Conservation (phyloP, 2,113 vertebrate genomes). For the Parus major region DNA sequence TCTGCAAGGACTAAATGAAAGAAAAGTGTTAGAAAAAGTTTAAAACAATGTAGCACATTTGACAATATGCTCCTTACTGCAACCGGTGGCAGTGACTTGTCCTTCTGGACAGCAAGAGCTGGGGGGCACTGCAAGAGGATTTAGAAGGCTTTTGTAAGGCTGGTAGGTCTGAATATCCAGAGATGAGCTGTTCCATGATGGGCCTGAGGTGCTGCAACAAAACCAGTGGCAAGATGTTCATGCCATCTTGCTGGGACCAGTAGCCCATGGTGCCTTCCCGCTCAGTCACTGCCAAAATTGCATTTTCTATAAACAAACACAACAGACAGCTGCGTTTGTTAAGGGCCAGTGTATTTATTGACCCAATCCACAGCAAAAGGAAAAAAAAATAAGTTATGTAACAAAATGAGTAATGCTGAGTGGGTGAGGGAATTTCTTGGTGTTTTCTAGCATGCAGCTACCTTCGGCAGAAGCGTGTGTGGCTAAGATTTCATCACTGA, state of each 20-base stretch:
- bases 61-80: neutral
- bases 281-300: neutral
- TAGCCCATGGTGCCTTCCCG: neutral
- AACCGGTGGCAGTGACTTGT: neutral
- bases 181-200: neutral
- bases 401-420: conserved; percentile 29
- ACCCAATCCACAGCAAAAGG: neutral
- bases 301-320: neutral
- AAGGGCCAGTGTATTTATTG: neutral
- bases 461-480: neutral
- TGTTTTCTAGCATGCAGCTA: conserved; percentile 35
- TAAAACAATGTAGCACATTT: neutral
- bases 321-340: neutral
- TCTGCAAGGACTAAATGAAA: neutral
- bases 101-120: neutral
- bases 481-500: neutral
- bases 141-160: neutral
- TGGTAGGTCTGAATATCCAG: neutral
- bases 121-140: neutral
- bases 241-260: neutral
- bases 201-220: neutral
- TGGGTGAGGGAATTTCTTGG: conserved; percentile 60
- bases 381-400: neutral
- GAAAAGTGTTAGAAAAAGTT: neutral
- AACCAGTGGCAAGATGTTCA: neutral